Percentiles rank a stretch among this genome's conserved stretches.
Conservation (phyloP, 2,888 invertebrate genomes). For the Muschampia plurimacula region DNA sequence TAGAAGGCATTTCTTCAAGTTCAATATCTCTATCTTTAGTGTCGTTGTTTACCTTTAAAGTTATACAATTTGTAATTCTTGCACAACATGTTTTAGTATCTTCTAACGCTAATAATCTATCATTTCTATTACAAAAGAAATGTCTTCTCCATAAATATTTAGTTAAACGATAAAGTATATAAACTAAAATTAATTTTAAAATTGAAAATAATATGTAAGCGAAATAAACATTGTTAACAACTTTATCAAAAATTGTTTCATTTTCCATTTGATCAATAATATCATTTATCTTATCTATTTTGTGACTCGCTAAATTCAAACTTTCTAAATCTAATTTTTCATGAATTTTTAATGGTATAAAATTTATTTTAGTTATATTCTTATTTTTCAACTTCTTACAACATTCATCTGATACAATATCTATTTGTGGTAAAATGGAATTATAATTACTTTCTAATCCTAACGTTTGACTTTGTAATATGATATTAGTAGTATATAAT, state of each 20-base stretch:
- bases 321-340: background rate
- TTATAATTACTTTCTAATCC: background rate
- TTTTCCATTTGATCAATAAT: background rate
- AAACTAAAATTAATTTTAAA: background rate
- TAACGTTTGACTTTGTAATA: background rate
- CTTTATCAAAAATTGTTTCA: background rate
- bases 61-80: background rate
- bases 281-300: background rate
- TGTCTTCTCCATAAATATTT: background rate
- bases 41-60: background rate
- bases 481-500: background rate
- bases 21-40: background rate
- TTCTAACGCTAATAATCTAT: background rate
- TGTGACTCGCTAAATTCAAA: background rate
- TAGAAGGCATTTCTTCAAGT: background rate
- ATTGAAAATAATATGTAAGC: background rate
- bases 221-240: background rate
- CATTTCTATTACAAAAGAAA: background rate
- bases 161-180: background rate
- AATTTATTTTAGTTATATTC: background rate
- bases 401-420: background rate
- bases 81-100: background rate
- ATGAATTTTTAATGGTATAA: background rate
- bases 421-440: background rate
- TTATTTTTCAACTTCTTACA: background rate